phyloP scores from a whole-genome alignment of 2,888 invertebrate species.

The Pyrrhopygopsis socrates region DNA sequence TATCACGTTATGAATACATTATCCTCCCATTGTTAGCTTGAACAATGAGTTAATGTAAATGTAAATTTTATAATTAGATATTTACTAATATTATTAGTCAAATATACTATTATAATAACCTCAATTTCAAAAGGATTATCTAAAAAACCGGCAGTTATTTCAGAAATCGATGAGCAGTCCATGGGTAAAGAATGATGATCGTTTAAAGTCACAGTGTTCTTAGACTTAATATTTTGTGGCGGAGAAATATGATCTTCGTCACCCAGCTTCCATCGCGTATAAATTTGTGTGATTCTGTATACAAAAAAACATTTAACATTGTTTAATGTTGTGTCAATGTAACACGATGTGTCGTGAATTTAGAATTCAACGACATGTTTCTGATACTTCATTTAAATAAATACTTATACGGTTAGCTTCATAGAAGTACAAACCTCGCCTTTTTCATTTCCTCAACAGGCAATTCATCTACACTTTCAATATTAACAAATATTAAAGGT shows the following conservation, averaged over 20 bases:
- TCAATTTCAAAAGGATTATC: conserved; percentile 72
- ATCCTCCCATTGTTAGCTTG: no score
- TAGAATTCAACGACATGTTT: no score
- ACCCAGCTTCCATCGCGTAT: conserved; percentile 72
- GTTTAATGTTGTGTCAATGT: neutral
- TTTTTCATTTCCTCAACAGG: conserved; percentile 89
- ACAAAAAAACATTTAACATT: neutral
- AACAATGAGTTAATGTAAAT: no score
- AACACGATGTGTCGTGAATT: no score
- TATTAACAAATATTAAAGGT: conserved; percentile 91
- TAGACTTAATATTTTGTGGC: conserved; percentile 59
- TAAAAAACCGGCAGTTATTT: conserved; percentile 59
- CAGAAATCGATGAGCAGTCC: conserved; percentile 36
- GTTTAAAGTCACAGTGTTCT: conserved; percentile 57
- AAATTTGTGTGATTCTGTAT: conserved; percentile 70
- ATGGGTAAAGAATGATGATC: conserved; percentile 78
- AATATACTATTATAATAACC: conserved; percentile 18
- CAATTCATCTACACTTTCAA: conserved; percentile 89
- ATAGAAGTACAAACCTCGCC: conserved; percentile 88
- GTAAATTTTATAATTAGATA: no score
- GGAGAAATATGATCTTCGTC: conserved; percentile 75
- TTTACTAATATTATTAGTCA: no score
- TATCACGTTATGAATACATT: no score
- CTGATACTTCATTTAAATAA: no score
- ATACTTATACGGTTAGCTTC: neutral